These are phyloP conservation scores for Butorides virescens DNA, from an alignment of 2,113 vertebrate species.

Conservation along the genomic window DNA sequence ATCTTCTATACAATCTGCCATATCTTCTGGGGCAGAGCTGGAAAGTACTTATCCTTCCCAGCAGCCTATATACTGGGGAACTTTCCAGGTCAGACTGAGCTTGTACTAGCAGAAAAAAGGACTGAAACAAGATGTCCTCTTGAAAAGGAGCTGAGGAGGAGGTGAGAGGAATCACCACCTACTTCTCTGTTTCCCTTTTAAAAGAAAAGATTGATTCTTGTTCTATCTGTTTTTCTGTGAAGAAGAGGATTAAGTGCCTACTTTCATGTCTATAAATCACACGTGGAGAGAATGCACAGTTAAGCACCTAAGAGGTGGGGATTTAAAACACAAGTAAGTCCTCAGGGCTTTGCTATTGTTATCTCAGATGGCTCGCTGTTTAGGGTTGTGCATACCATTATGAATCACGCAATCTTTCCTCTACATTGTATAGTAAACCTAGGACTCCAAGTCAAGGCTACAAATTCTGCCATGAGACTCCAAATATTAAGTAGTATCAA, in stretches of 20 bases:
- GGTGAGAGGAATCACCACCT: constrained; percentile 50
- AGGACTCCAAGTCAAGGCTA: not conserved
- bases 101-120: not conserved
- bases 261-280: not conserved
- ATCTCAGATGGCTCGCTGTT: not conserved
- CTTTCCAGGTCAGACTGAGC: not conserved
- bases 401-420: not conserved
- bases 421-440: not conserved
- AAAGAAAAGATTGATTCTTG: not conserved
- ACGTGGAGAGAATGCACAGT: not conserved
- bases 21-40: not conserved
- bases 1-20: not conserved
- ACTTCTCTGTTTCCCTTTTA: not conserved
- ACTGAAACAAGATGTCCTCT: not conserved
- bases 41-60: not conserved
- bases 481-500: not conserved
- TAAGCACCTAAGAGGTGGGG: not conserved
- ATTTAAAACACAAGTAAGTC: not conserved
- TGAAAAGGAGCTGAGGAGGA: constrained; percentile 18
- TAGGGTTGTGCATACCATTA: not conserved
- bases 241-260: constrained; percentile 7
- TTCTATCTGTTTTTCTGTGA: not conserved
- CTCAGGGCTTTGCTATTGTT: not conserved
- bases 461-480: not conserved
- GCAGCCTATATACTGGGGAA: not conserved